phyloP scores from a whole-genome alignment of 1,140 invertebrate species.

The Nasonia longicornis region DNA sequence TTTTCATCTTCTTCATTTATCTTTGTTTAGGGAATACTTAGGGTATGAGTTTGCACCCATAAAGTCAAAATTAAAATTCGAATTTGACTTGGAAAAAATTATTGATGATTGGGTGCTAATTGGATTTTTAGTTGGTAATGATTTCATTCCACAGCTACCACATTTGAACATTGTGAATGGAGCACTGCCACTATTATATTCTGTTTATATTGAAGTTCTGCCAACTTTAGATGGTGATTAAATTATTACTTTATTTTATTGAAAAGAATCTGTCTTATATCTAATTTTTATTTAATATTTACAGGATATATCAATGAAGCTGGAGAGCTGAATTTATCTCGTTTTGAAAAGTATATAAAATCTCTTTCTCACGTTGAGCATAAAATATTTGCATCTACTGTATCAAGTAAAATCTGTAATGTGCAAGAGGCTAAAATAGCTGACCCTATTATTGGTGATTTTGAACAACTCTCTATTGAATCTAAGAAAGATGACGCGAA shows the following conservation, averaged over 20 bases:
- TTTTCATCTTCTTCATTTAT: conserved; percentile 93
- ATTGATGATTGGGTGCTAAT: conserved; percentile 87
- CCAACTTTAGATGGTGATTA: conserved; percentile 85
- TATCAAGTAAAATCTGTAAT: too few species aligned
- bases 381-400: too few species aligned
- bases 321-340: conserved; percentile 84
- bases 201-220: conserved; percentile 87
- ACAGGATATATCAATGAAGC: conserved; percentile 92
- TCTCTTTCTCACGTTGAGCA: too few species aligned
- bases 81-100: conserved; percentile 86
- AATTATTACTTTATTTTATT: conserved; percentile 48
- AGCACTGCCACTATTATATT: conserved; percentile 87
- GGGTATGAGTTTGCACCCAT: conserved; percentile 89
- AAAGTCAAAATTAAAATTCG: conserved; percentile 60
- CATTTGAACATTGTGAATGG: conserved; percentile 93
- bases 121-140: conserved; percentile 96
- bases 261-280: conserved; percentile 9
- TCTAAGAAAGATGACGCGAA: too few species aligned
- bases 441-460: too few species aligned
- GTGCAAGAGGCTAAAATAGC: too few species aligned
- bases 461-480: too few species aligned
- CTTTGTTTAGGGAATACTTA: conserved; percentile 91
- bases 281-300: conserved; percentile 42
- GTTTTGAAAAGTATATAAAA: conserved; percentile 77
- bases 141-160: conserved; percentile 95